Base-by-base conservation (phyloP, 1,140 invertebrate genomes). In the Cardiocondyla obscurior region DNA sequence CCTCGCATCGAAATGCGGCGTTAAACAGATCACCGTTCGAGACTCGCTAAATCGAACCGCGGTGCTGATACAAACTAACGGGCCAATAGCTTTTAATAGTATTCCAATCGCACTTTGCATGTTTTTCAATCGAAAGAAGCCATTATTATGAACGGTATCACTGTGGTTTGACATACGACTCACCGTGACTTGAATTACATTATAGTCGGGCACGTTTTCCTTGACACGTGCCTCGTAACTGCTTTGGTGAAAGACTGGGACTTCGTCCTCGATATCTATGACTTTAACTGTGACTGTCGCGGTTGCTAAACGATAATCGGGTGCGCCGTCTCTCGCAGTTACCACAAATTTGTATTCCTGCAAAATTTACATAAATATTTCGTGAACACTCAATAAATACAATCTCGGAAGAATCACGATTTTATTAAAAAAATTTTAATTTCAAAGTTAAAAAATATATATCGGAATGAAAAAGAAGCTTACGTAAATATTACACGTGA, bases 301-400 rank as follows among this genome's bases (percentile, higher is more conserved):
- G 0, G 97, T 98, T 0, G 97, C 97, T 64, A 98, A 94, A 25
- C 97, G 95, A n/a, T 96, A 96, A 94, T 98, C 97, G 0, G 96
- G 95, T 4, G 97, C 98, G 33, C 96, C 96, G 92, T 99, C 98
- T 91, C 96, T 97, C 2, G 98, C 98, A 3, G 97, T 98, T 0
- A 99, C 97, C 33, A 97, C 96, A 91, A 98, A 97, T 84, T 96
- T 96, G 91, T 97, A 97, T 79, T 97, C 96, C 94, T 96, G 91
- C 4, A 87, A 86, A 85, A 88, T 55, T 83, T 4, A 55, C 14
- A 5, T 7, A 44, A 53, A 58, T 46, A n/a, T 36, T 36, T 51
- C n/a, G 10, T 51, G 39, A n/a, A 58, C 22, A 30, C 28, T 33
- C 22, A 12, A 81, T 0, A 10, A 30, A 62, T 42, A 8, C 12